Conservation (phyloP, 1,140 invertebrate genomes). For the Musca domestica region DNA sequence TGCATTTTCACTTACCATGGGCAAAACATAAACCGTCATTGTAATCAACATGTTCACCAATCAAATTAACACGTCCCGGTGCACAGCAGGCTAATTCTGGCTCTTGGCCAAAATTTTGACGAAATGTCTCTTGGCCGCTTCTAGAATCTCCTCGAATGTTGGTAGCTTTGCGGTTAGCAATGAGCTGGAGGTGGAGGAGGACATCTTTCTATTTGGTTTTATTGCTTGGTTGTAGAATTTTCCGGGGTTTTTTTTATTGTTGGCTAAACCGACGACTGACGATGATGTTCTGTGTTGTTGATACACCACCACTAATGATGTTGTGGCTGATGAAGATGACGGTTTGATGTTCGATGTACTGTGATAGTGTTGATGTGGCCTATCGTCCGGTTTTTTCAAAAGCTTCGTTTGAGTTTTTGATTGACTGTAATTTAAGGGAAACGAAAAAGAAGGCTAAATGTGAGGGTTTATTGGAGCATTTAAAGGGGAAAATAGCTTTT, state of each 20-base stretch:
- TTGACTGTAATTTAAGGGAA: too few species aligned
- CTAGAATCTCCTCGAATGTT: slow-evolving; percentile 56
- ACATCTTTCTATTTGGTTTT: slow-evolving; percentile 6
- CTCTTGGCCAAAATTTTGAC: slow-evolving; percentile 59
- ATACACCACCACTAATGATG: slow-evolving; percentile 6
- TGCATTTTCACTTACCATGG: slow-evolving; percentile 70
- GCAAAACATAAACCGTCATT: slow-evolving; percentile 90
- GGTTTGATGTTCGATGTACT: too few species aligned
- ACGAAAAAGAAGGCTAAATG: too few species aligned
- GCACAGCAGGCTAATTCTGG: slow-evolving; percentile 67
- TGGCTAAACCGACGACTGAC: too few species aligned
- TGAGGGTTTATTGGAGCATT: too few species aligned
- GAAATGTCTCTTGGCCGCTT: slow-evolving; percentile 59
- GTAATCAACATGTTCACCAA: slow-evolving; percentile 94
- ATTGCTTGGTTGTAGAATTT: neutral
- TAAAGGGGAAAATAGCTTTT: too few species aligned
- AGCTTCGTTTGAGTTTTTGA: too few species aligned
- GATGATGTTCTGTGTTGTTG: neutral
- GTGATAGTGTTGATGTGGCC: too few species aligned
- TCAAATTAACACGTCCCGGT: slow-evolving; percentile 89
- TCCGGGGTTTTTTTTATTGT: neutral
- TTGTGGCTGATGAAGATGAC: neutral
- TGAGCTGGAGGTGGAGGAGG: slow-evolving; percentile 19
- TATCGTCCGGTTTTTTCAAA: too few species aligned
- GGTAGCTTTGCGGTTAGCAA: slow-evolving; percentile 42